Evolutionary conservation across 2,113 vertebrate genomes (phyloP), one percentile per base, ranked within the genome.

Genomic region (Lepus europaeus): DNA sequence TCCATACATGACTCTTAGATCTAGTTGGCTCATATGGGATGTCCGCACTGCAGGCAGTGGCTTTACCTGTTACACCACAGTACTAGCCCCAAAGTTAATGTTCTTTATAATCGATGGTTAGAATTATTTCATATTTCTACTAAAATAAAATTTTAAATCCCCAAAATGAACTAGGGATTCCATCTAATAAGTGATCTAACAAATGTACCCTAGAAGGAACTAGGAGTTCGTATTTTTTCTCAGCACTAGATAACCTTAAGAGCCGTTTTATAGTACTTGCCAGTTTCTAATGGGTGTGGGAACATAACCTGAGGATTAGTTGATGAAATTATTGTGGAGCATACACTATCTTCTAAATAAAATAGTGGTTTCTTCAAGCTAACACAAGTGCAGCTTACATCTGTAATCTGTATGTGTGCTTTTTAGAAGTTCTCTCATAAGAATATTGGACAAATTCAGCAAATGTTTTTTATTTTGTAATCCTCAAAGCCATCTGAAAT

Each of bases 71-170:
- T 45, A 7, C 45, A 45, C 45, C 45, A 45, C 45, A 45, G 45
- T 45, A 45, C 45, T 45, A 45, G 45, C 45, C 45, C 45, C 45
- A 45, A 45, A 45, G 45, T 45, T 45, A 45, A 45, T 45, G 45
- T 45, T 45, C 45, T 82, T 89, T 72, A 59, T 86, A 73, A 23
- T 36, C 2, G 0, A 80, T 1, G 88, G 22, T 51, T 70, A 84
- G 31, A 88, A 90, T 74, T 64, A 66, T 72, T 86, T 86, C 51
- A 72, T 86, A 61, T 51, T 83, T 88, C 25, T 45, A 13, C 2
- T 63, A 90, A 79, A 89, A 83, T 33, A 6, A 68, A 33, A 66
- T 36, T 85, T 94, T 85, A 84, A 61, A 64, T 72, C n/a, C 84
- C 79, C 36, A 49, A 87, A 87, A 61, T 79, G 27, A 79, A 12